These are phyloP conservation scores for Ahaetulla prasina DNA, from an alignment of 2,113 vertebrate species.

Conservation along the genomic window DNA sequence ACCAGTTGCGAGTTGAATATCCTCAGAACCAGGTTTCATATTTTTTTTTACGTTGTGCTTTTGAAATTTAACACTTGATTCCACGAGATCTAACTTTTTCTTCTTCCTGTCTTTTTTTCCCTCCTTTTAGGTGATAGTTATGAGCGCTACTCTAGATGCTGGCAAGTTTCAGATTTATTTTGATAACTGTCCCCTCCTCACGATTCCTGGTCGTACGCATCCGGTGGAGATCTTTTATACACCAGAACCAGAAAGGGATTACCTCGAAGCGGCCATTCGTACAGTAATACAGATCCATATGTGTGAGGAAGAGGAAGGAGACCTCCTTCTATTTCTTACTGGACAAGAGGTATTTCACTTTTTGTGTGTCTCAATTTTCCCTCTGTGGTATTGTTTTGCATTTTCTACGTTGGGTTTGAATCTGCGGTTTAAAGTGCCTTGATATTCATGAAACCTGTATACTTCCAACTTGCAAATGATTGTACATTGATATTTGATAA, in stretches of 20 bases:
- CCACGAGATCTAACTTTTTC: not conserved
- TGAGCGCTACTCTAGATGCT: conserved; percentile 95
- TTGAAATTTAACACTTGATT: not conserved
- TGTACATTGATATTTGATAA: too few species aligned
- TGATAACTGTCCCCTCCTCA: conserved; percentile 91
- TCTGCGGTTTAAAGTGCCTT: too few species aligned
- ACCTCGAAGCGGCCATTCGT: conserved; percentile 93
- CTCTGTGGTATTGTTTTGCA: not conserved
- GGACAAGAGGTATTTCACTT: conserved; percentile 86
- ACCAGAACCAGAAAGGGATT: conserved; percentile 92
- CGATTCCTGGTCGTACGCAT: conserved; percentile 93
- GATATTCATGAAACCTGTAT: too few species aligned
- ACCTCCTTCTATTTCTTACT: conserved; percentile 90
- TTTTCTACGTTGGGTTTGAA: too few species aligned
- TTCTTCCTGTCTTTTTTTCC: not conserved
- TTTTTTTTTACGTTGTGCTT: not conserved
- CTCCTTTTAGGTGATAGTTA: conserved; percentile 84
- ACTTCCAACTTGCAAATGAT: too few species aligned
- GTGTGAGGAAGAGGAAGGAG: conserved; percentile 94
- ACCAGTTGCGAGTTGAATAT: too few species aligned
- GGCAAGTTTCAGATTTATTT: conserved; percentile 98
- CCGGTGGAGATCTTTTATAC: conserved; percentile 98
- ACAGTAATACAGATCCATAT: conserved; percentile 97
- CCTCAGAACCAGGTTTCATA: too few species aligned
- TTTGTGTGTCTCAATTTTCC: not conserved